Conservation (phyloP, 2,797 vertebrate genomes). For the Tapera naevia region DNA sequence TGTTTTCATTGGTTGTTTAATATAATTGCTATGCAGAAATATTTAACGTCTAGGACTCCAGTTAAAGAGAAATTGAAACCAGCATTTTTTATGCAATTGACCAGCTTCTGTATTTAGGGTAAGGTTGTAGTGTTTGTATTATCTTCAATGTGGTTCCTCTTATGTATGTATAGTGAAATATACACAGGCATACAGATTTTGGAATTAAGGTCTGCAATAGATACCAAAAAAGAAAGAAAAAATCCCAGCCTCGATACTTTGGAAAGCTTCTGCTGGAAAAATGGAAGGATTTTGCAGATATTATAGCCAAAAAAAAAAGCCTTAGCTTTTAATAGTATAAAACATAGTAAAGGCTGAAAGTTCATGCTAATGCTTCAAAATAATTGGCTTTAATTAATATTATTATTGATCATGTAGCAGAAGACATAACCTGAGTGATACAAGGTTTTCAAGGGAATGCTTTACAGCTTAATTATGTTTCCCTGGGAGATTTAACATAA, state of each 20-base stretch:
- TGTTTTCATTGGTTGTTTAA: neutral
- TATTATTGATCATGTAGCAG: slow-evolving; percentile 78
- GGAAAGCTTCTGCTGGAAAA: neutral
- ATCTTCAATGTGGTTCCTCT: neutral
- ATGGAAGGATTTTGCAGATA: slow-evolving; percentile 1
- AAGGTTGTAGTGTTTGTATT: neutral
- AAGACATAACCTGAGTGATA: slow-evolving; percentile 71
- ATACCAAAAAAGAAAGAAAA: neutral
- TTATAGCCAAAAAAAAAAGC: neutral
- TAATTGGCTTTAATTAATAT: slow-evolving; percentile 80
- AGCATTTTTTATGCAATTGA: neutral
- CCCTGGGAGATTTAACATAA: slow-evolving; percentile 77
- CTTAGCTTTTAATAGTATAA: slow-evolving; percentile 49
- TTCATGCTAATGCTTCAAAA: slow-evolving; percentile 69
- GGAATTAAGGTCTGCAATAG: neutral
- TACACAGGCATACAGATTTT: neutral
- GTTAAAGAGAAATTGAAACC: neutral
- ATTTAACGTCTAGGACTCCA: neutral
- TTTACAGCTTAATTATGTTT: slow-evolving; percentile 81
- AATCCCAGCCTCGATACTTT: neutral
- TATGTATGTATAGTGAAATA: neutral
- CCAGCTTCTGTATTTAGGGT: neutral
- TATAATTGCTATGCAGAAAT: neutral
- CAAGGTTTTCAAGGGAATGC: slow-evolving; percentile 73
- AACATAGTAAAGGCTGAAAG: slow-evolving; percentile 58